phyloP scores from a whole-genome alignment of 2,797 vertebrate genomes.

The Periophthalmus magnuspinnatus region DNA sequence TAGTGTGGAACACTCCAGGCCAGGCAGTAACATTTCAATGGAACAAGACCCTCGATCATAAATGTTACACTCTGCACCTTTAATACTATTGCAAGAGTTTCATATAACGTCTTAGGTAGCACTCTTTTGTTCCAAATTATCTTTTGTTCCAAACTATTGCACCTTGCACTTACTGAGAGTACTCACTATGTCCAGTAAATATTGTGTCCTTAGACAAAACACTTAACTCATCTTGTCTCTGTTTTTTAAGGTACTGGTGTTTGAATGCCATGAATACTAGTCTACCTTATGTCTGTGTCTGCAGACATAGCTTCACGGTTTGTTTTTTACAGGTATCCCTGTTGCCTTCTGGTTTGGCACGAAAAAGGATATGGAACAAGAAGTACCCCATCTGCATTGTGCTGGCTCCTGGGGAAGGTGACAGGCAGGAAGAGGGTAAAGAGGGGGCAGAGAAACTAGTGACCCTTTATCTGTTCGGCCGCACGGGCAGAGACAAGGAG shows the following conservation, averaged over 20 bases:
- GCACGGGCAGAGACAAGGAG: slow-evolving; percentile 87
- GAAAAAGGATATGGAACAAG: slow-evolving; percentile 87
- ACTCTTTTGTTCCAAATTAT: too few relatives aligned
- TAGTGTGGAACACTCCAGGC: not conserved
- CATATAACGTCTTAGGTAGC: too few relatives aligned
- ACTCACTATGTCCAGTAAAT: too few relatives aligned
- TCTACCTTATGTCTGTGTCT: not conserved
- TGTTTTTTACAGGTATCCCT: slow-evolving; percentile 76
- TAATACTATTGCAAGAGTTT: too few relatives aligned
- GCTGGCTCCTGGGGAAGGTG: slow-evolving; percentile 57
- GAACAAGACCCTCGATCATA: not conserved
- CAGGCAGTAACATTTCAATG: not conserved
- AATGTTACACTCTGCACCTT: too few relatives aligned
- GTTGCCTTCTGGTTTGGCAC: slow-evolving; percentile 80
- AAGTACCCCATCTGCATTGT: slow-evolving; percentile 87
- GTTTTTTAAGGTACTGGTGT: not conserved
- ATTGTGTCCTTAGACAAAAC: too few relatives aligned
- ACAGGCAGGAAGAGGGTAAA: slow-evolving; percentile 52
- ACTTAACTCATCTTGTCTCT: too few relatives aligned
- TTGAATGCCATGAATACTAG: too few relatives aligned
- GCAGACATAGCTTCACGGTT: not conserved
- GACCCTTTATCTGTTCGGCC: slow-evolving; percentile 83
- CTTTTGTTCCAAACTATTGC: too few relatives aligned
- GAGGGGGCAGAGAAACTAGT: slow-evolving; percentile 61
- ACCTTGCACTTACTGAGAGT: too few relatives aligned